These are phyloP conservation scores for Charina bottae DNA, from an alignment of 2,113 vertebrate species.

Conservation along the genomic window DNA sequence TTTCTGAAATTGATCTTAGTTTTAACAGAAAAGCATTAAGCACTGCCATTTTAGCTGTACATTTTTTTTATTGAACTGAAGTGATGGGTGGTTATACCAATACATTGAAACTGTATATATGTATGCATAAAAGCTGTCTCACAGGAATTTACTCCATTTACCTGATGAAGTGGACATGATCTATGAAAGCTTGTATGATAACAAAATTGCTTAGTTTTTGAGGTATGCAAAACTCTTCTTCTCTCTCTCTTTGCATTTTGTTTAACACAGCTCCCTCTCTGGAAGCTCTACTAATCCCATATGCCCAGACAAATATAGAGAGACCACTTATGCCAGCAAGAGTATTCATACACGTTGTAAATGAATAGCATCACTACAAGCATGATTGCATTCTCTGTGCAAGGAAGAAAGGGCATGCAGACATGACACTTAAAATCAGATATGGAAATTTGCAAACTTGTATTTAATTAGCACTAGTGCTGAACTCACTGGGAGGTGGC, in stretches of 20 bases:
- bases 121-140: not conserved
- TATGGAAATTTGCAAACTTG: not conserved
- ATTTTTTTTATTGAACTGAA: not conserved
- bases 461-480: not conserved
- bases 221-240: not conserved
- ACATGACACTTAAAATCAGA: not conserved
- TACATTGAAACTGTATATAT: not conserved
- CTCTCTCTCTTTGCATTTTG: not conserved
- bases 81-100: not conserved
- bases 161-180: not conserved
- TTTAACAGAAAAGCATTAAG: not conserved
- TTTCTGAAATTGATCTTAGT: slow-evolving; percentile 14
- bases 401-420: not conserved
- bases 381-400: slow-evolving; percentile 1
- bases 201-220: not conserved
- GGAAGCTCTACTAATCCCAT: not conserved
- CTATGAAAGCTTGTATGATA: not conserved
- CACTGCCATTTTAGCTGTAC: not conserved
- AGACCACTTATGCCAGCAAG: not conserved
- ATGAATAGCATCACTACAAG: not conserved
- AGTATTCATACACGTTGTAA: not conserved
- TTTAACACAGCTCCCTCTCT: not conserved
- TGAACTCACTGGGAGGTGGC: not conserved
- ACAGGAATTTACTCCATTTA: not conserved
- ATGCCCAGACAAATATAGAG: not conserved